A percentile compares a stretch with the other conserved stretches of the same genome.
Evolutionary conservation across 2,888 invertebrate genomes (phyloP).

Genomic region (Tenthredo scrophulariae): DNA sequence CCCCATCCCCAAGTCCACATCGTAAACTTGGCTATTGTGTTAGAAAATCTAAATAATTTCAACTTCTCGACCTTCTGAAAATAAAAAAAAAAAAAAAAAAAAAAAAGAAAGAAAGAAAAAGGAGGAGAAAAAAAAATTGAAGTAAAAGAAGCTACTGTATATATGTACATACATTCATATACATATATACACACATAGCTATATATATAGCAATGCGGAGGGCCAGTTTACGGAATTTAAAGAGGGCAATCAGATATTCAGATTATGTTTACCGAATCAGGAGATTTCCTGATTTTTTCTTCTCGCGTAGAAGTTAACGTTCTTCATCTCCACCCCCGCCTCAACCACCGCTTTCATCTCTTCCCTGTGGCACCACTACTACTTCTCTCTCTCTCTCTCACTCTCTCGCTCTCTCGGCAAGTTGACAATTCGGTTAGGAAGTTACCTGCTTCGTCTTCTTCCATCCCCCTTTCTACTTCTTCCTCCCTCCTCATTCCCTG

Average conservation of each 20-base stretch:
- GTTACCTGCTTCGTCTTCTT: constrained; percentile 61
- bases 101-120: background rate
- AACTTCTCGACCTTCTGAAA: constrained; percentile 64
- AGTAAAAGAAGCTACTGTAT: constrained; percentile 46
- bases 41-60: constrained; percentile 77
- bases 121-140: constrained; percentile 19
- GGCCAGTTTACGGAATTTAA: constrained; percentile 57
- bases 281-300: constrained; percentile 54
- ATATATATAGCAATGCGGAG: background rate
- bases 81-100: constrained; percentile 30
- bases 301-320: constrained; percentile 69
- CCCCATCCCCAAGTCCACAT: constrained; percentile 57
- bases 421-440: constrained; percentile 75
- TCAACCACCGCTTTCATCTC: constrained; percentile 51
- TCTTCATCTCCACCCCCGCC: constrained; percentile 51
- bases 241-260: constrained; percentile 73
- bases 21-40: constrained; percentile 77
- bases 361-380: constrained; percentile 51
- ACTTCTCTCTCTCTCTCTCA: constrained; percentile 50
- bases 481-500: constrained; percentile 4
- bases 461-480: constrained; percentile 54
- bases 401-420: constrained; percentile 59
- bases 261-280: constrained; percentile 73
- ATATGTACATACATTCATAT: constrained; percentile 2
- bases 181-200: background rate